Evolutionary conservation across 2,113 vertebrate species (phyloP), one percentile per base, ranked within the genome.

Genomic region (Podarcis cretensis): DNA sequence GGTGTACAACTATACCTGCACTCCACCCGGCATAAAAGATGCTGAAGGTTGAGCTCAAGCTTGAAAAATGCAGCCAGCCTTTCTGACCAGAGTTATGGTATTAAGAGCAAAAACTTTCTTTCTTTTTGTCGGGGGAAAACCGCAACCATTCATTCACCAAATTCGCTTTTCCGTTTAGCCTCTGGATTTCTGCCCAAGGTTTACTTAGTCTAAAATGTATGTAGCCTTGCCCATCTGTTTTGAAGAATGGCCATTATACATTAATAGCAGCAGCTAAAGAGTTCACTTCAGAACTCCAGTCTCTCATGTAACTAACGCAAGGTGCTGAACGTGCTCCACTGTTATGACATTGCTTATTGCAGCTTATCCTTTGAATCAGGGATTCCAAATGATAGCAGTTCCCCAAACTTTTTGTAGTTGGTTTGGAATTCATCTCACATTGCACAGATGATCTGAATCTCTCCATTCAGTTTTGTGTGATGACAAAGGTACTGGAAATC

Each of bases 51-150:
- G 82, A 4, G 21, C 68, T 37, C 16, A 20, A 88, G 20, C 7
- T 71, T 5, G 9, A 84, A 59, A 43, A 84, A 35, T 2, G 4
- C 4, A 7, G 48, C 57, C 9, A 7, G 69, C 75, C 30, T 35
- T 85, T 48, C 65, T 59, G 63, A 20, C 66, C 85, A 75, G 59
- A 74, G 54, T n/a, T 1, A 76, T 27, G 81, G 68, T 76, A 71
- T 27, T 43, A 88, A 89, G 79, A 89, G 83, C 73, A 76, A 40
- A 48, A 43, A n/a, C 30, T 21, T 37, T 71, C 87, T 59, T 27
- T 48, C n/a, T 14, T 12, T 69, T 23, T 23, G 23, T 25, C 13
- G 4, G 4, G 35, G 5, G 20, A 84, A 76, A 80, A 84, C 86
- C 59, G 16, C n/a, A 12, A 71, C 37, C 10, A 48, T 82, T 82